phyloP scores from a whole-genome alignment of 2,113 vertebrate species.

The Rousettus leschenaultii region DNA sequence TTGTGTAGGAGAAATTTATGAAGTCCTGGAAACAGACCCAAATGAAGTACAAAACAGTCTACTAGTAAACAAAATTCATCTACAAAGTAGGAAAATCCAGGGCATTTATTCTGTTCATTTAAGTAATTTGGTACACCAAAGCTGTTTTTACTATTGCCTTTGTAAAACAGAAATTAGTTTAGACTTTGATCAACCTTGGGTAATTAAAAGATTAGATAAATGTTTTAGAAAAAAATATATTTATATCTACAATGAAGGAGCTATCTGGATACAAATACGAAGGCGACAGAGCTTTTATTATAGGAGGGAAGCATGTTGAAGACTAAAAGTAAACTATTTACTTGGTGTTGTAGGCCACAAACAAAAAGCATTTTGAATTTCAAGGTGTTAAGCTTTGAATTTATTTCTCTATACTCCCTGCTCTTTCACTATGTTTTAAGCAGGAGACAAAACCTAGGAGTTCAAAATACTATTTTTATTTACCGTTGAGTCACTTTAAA shows the following conservation, averaged over 20 bases:
- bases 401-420: not conserved
- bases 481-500: not conserved
- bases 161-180: conserved; percentile 9
- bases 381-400: not conserved
- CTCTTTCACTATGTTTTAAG: not conserved
- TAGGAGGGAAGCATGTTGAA: not conserved
- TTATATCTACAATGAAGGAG: not conserved
- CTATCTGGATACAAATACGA: not conserved
- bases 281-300: conserved; percentile 26
- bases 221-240: not conserved
- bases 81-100: conserved; percentile 1
- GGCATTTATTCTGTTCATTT: not conserved
- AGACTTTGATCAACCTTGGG: not conserved
- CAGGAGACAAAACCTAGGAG: not conserved
- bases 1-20: not conserved
- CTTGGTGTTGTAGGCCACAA: not conserved
- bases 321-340: not conserved
- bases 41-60: not conserved
- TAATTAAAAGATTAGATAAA: conserved; percentile 23
- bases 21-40: not conserved
- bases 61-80: conserved; percentile 4
- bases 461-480: not conserved
- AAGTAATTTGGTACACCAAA: not conserved
- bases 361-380: conserved; percentile 19
- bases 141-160: not conserved